Base-by-base conservation (phyloP, 1,140 invertebrate species). In the Eumaeus atala region DNA sequence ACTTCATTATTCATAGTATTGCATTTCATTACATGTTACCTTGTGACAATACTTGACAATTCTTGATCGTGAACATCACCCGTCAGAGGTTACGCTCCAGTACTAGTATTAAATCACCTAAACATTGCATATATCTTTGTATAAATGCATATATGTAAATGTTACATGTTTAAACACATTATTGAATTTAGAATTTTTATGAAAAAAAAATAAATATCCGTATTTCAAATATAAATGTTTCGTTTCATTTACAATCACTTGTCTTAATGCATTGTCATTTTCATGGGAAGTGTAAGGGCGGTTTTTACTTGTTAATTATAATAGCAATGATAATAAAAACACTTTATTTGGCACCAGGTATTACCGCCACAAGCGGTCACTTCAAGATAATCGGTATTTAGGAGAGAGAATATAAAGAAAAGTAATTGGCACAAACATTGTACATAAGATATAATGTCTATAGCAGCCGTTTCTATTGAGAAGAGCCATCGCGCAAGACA, bases 101-200 rank as follows among this genome's bases (percentile, higher is more conserved):
- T 79, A 84, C 71, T 84, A 84, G 81, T 83, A 83, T 78, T 80
- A 81, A 80, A 77, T 74, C 81, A 81, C 84, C 81, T 81, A 74
- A 74, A 84, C 84, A 85, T 84, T 85, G 81, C 82, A 87, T 87
- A 79, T 84, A 82, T 87, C 81, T 84, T 85, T 87, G 84, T 87
- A 85, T 84, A 87, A 84, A 85, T 84, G 81, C 81, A 87, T 85
- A 83, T 87, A 87, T 87, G 84, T 87, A 87, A 84, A 84, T 87
- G 81, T 87, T 87, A 87, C 81, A 87, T 87, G 84, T 87, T 84
- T 87, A 85, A 86, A 87, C 82, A 84, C 84, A 87, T 87, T 85
- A 87, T 84, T 87, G 84, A 87, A 83, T 85, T 87, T 87, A 87
- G 84, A 87, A 85, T 87, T 87, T 87, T 84, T 87, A 87, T 87